phyloP scores from a whole-genome alignment of 2,888 invertebrate species.

The Drosophila tripunctata region DNA sequence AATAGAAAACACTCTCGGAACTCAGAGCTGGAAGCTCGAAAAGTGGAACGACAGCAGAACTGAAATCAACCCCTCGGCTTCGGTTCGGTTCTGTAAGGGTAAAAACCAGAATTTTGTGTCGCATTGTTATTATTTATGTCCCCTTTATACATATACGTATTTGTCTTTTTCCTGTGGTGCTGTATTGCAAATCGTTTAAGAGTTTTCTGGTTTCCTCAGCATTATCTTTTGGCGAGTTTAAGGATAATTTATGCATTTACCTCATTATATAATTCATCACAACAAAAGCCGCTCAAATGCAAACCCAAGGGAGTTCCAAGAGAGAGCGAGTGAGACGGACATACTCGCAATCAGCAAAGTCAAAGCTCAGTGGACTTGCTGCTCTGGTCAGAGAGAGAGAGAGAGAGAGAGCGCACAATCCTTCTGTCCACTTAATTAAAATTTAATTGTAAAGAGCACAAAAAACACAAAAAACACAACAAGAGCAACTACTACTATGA shows the following conservation, averaged over 20 bases:
- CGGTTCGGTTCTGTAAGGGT: slow-evolving; percentile 29
- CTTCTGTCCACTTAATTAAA: slow-evolving; percentile 72
- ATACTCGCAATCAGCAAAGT: slow-evolving; percentile 53
- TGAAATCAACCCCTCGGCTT: slow-evolving; percentile 63
- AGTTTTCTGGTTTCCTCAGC: slow-evolving; percentile 10
- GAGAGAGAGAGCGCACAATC: slow-evolving; percentile 5
- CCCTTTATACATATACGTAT: neutral
- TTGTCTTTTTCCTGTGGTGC: neutral
- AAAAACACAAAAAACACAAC: slow-evolving; percentile 16
- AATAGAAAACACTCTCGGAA: slow-evolving; percentile 67
- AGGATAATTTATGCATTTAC: slow-evolving; percentile 53
- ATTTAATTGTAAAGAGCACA: slow-evolving; percentile 65
- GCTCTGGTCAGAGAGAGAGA: neutral
- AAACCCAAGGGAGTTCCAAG: slow-evolving; percentile 46
- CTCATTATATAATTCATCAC: slow-evolving; percentile 51
- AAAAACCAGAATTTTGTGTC: slow-evolving; percentile 42
- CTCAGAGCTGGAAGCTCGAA: no score
- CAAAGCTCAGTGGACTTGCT: slow-evolving; percentile 44
- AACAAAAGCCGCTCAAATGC: slow-evolving; percentile 44
- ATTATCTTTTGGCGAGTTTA: slow-evolving; percentile 14
- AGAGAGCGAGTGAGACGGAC: neutral
- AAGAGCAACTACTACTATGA: slow-evolving; percentile 60
- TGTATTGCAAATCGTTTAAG: slow-evolving; percentile 62
- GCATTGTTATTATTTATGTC: slow-evolving; percentile 48
- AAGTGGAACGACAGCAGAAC: slow-evolving; percentile 53